Evolutionary conservation across 2,797 vertebrate species (phyloP).

Genomic region (Spinibarbus caldwelli): DNA sequence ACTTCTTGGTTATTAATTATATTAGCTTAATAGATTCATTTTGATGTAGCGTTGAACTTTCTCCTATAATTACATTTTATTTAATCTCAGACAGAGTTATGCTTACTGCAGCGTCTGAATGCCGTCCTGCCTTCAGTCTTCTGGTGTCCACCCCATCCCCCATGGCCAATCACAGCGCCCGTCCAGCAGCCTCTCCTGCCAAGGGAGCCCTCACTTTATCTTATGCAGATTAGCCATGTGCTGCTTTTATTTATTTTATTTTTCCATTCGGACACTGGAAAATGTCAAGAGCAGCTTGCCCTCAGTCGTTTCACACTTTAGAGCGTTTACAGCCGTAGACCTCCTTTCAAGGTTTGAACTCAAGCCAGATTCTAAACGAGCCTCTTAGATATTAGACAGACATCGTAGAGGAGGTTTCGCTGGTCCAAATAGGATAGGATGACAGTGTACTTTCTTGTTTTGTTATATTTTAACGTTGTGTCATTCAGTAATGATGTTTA

Average conservation of each 20-base stretch:
- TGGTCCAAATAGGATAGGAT: neutral
- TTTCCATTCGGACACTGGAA: constrained; percentile 77
- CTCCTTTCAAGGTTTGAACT: constrained; percentile 43
- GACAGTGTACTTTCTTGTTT: neutral
- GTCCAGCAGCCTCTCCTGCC: constrained; percentile 88
- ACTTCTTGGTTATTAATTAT: neutral
- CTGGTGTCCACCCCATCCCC: constrained; percentile 74
- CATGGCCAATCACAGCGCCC: constrained; percentile 84
- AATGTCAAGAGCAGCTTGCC: constrained; percentile 83
- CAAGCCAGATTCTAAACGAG: constrained; percentile 13
- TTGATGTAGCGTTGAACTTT: neutral
- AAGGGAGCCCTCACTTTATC: constrained; percentile 90
- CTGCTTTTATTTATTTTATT: constrained; percentile 89
- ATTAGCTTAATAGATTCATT: neutral
- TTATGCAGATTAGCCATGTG: constrained; percentile 99
- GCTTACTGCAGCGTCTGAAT: constrained; percentile 47
- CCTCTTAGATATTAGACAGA: neutral
- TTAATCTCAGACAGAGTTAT: neutral
- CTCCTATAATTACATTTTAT: neutral
- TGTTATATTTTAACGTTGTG: constrained; percentile 9
- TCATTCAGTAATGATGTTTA: constrained; percentile 4
- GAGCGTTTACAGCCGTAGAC: constrained; percentile 49
- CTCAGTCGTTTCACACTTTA: constrained; percentile 66
- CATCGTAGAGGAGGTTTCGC: neutral
- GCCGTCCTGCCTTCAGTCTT: constrained; percentile 67